Evolutionary conservation across 1,140 invertebrate genomes (phyloP), one percentile per base, ranked within the genome.

Genomic region (Ptiloglossa arizonensis): DNA sequence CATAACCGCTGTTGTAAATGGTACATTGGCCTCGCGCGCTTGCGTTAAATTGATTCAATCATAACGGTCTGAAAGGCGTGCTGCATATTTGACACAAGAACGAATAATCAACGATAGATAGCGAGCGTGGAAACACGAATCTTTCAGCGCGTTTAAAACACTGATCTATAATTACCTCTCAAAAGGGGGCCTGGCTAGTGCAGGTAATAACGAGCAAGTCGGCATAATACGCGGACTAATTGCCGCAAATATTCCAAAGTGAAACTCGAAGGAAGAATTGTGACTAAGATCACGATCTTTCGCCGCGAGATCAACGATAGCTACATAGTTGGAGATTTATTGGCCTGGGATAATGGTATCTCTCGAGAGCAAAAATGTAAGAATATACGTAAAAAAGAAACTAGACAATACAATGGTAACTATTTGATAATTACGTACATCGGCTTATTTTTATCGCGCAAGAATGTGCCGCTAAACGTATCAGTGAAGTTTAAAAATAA

Each of bases 1-100:
- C 68, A 35, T 35, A 60, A 29, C 73, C 52, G 74, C 57, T 11
- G 48, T 15, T 5, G 44, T 32, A 56, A 67, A 46, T 29, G 27
- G 15, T 13, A 11, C 9, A 13, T 5, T 54, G 44, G 5, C 27
- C 19, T 73, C 52, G 52, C 76, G 70, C 17, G 50, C 19, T 62
- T 38, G 67, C 71, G 60, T 76, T 57, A 62, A 83, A 80, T 75
- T 72, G 77, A 85, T 83, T 85, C 82, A 80, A 85, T 85, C 77
- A 85, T 76, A 83, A 83, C 77, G 60, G 60, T 71, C 38, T 68
- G 81, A 82, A 83, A 73, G 81, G 69, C 69, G 62, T 71, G 11
- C 67, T 8, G 77, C 77, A 79, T 85, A 80, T 83, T 83, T 69
- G 75, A 83, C 62, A 67, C 66, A 83, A 71, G 50, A 80, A 68